A percentile compares a stretch with the other conserved stretches of the same genome.
These are phyloP conservation scores for Amitus sp. DNA, from an alignment of 2,888 invertebrate species.

Conservation along the genomic window DNA sequence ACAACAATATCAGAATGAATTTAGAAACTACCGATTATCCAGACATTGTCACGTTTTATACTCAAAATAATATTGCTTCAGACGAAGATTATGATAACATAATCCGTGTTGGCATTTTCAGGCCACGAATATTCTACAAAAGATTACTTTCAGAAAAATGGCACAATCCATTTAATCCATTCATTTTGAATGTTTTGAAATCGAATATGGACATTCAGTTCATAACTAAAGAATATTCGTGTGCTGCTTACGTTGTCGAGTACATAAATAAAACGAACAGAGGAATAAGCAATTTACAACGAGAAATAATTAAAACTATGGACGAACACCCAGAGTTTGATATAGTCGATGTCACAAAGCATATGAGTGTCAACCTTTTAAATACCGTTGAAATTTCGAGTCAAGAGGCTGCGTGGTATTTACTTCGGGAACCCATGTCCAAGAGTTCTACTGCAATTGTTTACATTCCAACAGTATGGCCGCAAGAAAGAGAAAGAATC, in stretches of 20 bases:
- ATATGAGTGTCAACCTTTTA: conserved; percentile 51
- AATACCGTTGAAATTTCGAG: conserved; percentile 54
- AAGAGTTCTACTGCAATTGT: conserved; percentile 48
- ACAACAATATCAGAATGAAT: too few relatives aligned
- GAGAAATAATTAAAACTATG: conserved; percentile 36
- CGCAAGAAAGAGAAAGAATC: conserved; percentile 57
- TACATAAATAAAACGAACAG: conserved; percentile 46
- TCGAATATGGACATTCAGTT: conserved; percentile 43
- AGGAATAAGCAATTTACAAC: conserved; percentile 44
- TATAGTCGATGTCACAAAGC: conserved; percentile 46
- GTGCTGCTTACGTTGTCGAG: conserved; percentile 44
- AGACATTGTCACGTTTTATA: too few relatives aligned
- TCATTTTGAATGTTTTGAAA: conserved; percentile 32
- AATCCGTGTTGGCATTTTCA: too few relatives aligned
- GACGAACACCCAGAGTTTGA: conserved; percentile 57
- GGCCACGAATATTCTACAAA: too few relatives aligned
- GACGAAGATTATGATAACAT: too few relatives aligned
- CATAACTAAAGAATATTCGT: conserved; percentile 32
- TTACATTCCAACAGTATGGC: conserved; percentile 47
- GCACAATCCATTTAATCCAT: conserved; percentile 44
- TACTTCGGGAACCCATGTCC: conserved; percentile 63
- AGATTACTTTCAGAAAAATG: conserved; percentile 28
- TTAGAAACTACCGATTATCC: too few relatives aligned
- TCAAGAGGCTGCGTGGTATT: conserved; percentile 66
- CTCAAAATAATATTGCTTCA: too few relatives aligned